Evolutionary conservation across 1,140 invertebrate species (phyloP).

Genomic region (Prorops nasuta): DNA sequence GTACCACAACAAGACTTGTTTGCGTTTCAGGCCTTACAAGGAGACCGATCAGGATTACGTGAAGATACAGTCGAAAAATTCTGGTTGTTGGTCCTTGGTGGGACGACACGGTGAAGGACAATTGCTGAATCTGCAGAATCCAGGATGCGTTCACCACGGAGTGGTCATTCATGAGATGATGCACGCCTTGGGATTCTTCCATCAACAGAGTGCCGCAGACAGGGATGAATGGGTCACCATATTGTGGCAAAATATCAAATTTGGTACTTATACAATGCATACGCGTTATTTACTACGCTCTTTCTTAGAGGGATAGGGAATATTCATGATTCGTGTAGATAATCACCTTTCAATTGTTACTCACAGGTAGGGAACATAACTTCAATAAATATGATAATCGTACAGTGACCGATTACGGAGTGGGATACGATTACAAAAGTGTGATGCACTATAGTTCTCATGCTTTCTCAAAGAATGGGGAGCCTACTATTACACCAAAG

Average conservation of each 20-base stretch:
- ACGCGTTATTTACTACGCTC: conserved; percentile 3
- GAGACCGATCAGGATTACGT: conserved; percentile 61
- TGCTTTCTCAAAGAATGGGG: conserved; percentile 67
- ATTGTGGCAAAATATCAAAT: conserved; percentile 63
- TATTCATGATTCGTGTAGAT: neutral
- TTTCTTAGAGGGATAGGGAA: too few relatives aligned
- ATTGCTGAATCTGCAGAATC: conserved; percentile 59
- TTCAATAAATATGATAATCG: conserved; percentile 68
- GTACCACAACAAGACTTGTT: conserved; percentile 61
- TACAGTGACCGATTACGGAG: conserved; percentile 64
- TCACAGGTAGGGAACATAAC: conserved; percentile 64
- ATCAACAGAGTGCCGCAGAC: conserved; percentile 68
- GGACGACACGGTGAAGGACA: conserved; percentile 61
- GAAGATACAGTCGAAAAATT: conserved; percentile 37
- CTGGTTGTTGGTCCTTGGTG: conserved; percentile 60
- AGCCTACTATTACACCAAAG: conserved; percentile 64
- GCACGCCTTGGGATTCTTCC: conserved; percentile 67
- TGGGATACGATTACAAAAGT: conserved; percentile 68
- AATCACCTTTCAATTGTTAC: conserved; percentile 10
- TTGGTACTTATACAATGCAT: conserved; percentile 31
- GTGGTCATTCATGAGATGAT: conserved; percentile 66
- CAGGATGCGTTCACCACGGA: conserved; percentile 60
- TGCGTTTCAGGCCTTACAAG: conserved; percentile 60
- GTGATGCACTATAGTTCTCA: conserved; percentile 72
- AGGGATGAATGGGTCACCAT: conserved; percentile 66